These are phyloP conservation scores for Apis laboriosa DNA, from an alignment of 1,140 invertebrate genomes.

Conservation along the genomic window DNA sequence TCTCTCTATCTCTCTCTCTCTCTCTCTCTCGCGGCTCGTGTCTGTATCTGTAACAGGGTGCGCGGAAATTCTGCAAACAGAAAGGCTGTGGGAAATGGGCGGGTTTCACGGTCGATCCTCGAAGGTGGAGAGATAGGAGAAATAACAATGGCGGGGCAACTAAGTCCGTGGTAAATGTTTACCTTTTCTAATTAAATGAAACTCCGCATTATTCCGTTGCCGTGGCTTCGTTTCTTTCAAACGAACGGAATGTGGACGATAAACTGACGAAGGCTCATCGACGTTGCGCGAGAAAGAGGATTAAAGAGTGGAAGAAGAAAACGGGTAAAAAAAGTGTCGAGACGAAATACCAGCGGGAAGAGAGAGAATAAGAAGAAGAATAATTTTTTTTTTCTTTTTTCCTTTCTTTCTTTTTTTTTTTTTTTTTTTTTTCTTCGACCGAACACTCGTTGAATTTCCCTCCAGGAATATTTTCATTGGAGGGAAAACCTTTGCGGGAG, in stretches of 20 bases:
- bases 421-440: too few species aligned
- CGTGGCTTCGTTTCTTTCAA: not conserved
- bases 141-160: conserved; percentile 43
- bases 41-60: not conserved
- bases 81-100: conserved; percentile 1
- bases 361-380: not conserved
- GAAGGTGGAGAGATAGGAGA: conserved; percentile 27
- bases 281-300: not conserved
- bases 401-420: too few species aligned
- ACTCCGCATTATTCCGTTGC: not conserved
- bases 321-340: not conserved
- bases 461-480: too few species aligned
- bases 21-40: too few species aligned
- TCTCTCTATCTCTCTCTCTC: too few species aligned
- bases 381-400: not conserved
- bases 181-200: conserved; percentile 57
- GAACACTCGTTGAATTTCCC: too few species aligned
- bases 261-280: not conserved
- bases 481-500: too few species aligned
- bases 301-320: not conserved
- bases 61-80: conserved; percentile 25
- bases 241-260: not conserved
- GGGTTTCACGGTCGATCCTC: conserved; percentile 34
- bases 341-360: not conserved
- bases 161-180: conserved; percentile 51